Base-by-base conservation (phyloP, 2,113 vertebrate genomes). In the Oplegnathus fasciatus region DNA sequence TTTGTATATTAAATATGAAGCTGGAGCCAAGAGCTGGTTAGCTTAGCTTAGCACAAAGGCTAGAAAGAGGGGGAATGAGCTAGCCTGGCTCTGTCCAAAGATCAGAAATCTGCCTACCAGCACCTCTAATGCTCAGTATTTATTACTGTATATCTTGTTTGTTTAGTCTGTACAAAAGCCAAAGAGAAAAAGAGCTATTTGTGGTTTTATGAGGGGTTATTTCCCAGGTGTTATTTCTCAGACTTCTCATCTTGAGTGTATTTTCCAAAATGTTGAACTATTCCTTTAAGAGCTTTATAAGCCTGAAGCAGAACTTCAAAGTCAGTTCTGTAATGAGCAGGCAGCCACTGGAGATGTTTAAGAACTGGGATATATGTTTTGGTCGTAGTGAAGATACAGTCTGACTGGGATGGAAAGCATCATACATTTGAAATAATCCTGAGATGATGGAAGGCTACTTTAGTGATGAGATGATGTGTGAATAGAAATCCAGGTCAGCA, bases 341-440 rank as follows among this genome's bases (percentile, higher is more conserved):
- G 44, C 1, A 46, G 14, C 44, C 13, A 46, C 13, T 15, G 44
- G 10, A 42, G 40, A 42, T 46, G 4, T 44, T 44, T 44, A 48
- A 48, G 46, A 48, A 48, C 46, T 48, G 17, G 46, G 42, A 44
- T 37, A 4, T 37, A 37, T 37, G 3, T 37, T 37, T 37, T 37
- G 34, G 34, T 37, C 34, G 3, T 37, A 37, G 34, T 37, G 34
- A 6, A 37, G 34, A 37, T 37, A 37, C 34, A 37, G 6, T 37
- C 26, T n/a, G 26, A 72, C 30, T 32, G 11, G 8, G 11, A 82
- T 2, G 22, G 20, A 82, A 70, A 82, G 10, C 13, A 72, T 67
- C 37, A 18, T 10, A 52, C 0, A 50, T 48, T 15, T 66, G 6
- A 48, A 74, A 52, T 37, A 55, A 7, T 66, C n/a, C 48, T 48